These are phyloP conservation scores for Saturnia japonica DNA, from an alignment of 2,888 invertebrate genomes.

Conservation along the genomic window DNA sequence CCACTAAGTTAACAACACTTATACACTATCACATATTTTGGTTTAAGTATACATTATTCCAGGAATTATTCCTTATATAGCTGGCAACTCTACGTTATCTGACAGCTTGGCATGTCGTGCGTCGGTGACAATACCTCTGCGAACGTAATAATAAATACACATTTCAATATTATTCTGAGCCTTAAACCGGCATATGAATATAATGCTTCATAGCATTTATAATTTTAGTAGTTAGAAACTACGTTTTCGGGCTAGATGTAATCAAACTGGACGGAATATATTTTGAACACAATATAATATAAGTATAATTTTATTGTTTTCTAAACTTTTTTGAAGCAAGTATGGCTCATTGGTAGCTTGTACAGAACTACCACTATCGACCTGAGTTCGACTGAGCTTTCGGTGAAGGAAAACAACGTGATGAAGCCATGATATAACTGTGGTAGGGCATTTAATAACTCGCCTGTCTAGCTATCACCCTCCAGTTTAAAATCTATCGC, in stretches of 20 bases:
- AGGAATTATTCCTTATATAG: background rate
- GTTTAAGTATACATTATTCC: background rate
- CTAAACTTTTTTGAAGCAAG: too few species aligned
- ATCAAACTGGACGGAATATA: background rate
- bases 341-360: too few species aligned
- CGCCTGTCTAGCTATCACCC: too few species aligned
- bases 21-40: too few species aligned
- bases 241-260: background rate
- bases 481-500: too few species aligned
- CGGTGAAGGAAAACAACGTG: too few species aligned
- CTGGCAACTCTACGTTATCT: constrained; percentile 15
- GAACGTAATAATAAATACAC: constrained; percentile 21
- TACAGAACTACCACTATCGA: too few species aligned
- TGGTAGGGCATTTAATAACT: too few species aligned
- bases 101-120: constrained; percentile 8
- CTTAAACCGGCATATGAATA: constrained; percentile 5
- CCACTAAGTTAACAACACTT: background rate
- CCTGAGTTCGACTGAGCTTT: too few species aligned
- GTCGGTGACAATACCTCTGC: constrained; percentile 16
- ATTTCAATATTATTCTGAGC: constrained; percentile 11
- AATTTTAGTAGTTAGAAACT: background rate
- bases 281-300: background rate
- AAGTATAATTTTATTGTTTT: background rate
- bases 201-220: background rate
- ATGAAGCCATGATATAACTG: too few species aligned